These are phyloP conservation scores for Elgaria multicarinata DNA, from an alignment of 2,113 vertebrate genomes.

Conservation along the genomic window DNA sequence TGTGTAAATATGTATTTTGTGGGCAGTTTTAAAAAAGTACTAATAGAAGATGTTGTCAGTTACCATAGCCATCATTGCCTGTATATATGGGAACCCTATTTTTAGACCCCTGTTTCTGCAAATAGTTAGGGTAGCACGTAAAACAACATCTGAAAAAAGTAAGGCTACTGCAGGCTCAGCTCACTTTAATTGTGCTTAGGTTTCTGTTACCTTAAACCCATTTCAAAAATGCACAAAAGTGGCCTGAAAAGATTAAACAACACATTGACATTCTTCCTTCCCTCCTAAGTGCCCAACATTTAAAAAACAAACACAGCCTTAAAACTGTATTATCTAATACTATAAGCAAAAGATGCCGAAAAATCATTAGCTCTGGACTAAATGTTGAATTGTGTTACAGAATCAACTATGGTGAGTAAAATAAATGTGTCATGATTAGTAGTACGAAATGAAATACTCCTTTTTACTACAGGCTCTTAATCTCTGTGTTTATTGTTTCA, in stretches of 20 bases:
- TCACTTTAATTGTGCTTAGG: not conserved
- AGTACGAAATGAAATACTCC: conserved; percentile 64
- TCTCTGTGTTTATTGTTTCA: conserved; percentile 72
- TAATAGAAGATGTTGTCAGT: not conserved
- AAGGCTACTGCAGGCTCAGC: not conserved
- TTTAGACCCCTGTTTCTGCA: not conserved
- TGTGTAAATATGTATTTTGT: not conserved
- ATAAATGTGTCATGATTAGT: conserved; percentile 37
- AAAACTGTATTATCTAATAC: conserved; percentile 8
- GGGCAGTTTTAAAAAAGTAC: not conserved
- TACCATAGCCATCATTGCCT: not conserved
- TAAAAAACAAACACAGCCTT: conserved; percentile 49
- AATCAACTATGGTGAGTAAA: conserved; percentile 59
- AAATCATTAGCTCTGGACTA: conserved; percentile 63
- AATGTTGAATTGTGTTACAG: conserved; percentile 60
- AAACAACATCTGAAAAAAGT: not conserved
- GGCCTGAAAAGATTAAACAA: conserved; percentile 15
- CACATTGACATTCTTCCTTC: conserved; percentile 24
- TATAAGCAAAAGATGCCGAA: conserved; percentile 58
- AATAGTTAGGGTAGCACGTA: not conserved
- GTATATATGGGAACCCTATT: not conserved
- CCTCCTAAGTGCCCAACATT: conserved; percentile 21
- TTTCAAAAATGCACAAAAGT: not conserved
- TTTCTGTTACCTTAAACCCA: not conserved
- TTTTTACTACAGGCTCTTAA: conserved; percentile 66